Base-by-base conservation (phyloP, 2,888 invertebrate genomes). In the Thumatha senex region DNA sequence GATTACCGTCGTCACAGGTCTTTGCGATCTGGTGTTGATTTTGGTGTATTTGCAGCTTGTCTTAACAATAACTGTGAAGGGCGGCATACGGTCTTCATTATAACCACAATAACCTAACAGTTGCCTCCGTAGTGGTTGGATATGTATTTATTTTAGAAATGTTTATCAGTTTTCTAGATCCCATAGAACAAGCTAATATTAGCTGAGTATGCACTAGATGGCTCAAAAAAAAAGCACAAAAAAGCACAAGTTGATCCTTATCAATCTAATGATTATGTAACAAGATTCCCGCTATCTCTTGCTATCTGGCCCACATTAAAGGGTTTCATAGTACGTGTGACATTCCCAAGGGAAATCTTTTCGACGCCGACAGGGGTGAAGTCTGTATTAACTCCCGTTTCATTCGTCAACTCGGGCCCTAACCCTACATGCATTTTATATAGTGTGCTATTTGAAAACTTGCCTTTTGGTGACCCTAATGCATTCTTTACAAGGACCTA, bases 271-370 rank as follows among this genome's bases (percentile, higher is more conserved):
- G n/a, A 51, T 51, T 40, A 46, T 41, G 12, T 44, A 44, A 44
- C 10, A 33, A 3, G 7, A 30, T 40, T 10, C 15, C 13, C 46
- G 11, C 44, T 35, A 11, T 29, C 36, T 46, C 62, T 49, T 35
- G 1, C 68, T 42, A 46, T 69, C 68, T 70, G 51, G 10, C 49
- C 66, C 70, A 52, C 43, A 41, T 40, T 51, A 65, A 63, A 76
- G 71, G 74, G 78, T 78, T 70, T 72, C 62, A 30, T n/a, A 62
- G 70, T 72, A 74, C 70, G 70, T 68, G 72, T 69, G 73, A 71
- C 66, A 57, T 59, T 59, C 84, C 74, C 86, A 11, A 47, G 88
- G 89, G 88, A 88, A 89, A 89, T 88, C 88, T 87, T 82, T 84
- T 84, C 84, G 82, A 81, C 82, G 81, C 74, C 72, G 71, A 80